Evolutionary conservation across 1,140 invertebrate species (phyloP).

Genomic region (Cydia strobilella): DNA sequence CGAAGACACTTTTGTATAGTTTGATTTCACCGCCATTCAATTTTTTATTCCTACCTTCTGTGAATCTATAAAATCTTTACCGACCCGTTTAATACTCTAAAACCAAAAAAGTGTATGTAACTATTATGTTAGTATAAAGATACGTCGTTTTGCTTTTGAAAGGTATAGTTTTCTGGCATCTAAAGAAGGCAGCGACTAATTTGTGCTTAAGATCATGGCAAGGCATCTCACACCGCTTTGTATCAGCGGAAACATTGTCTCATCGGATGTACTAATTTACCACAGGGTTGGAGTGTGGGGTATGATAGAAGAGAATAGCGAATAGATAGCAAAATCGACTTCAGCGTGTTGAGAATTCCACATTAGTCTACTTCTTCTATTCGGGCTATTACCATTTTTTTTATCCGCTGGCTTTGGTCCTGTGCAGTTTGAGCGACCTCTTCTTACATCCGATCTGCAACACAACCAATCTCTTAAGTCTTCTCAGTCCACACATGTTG

Average conservation of each 20-base stretch:
- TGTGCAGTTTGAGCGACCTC: too few relatives aligned
- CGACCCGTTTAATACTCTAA: neutral
- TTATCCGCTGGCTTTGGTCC: too few relatives aligned
- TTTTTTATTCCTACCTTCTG: neutral
- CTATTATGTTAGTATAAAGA: neutral
- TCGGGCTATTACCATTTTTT: too few relatives aligned
- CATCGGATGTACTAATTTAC: conserved; percentile 54
- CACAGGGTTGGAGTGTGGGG: conserved; percentile 43
- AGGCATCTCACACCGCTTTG: conserved; percentile 58
- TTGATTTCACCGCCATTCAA: neutral
- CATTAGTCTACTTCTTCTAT: too few relatives aligned
- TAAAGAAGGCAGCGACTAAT: conserved; percentile 11
- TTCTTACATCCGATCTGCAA: too few relatives aligned
- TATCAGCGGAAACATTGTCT: conserved; percentile 56
- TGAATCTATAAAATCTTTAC: neutral
- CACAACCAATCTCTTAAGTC: too few relatives aligned
- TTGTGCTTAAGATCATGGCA: conserved; percentile 31
- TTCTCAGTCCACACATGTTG: too few relatives aligned
- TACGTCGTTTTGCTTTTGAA: neutral
- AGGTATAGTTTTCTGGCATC: neutral
- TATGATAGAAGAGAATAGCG: conserved; percentile 36
- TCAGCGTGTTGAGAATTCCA: too few relatives aligned
- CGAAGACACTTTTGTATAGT: neutral
- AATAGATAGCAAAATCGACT: too few relatives aligned
- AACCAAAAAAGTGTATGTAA: neutral